Base-by-base conservation (phyloP, 2,888 invertebrate genomes). In the Morpho helenor region DNA sequence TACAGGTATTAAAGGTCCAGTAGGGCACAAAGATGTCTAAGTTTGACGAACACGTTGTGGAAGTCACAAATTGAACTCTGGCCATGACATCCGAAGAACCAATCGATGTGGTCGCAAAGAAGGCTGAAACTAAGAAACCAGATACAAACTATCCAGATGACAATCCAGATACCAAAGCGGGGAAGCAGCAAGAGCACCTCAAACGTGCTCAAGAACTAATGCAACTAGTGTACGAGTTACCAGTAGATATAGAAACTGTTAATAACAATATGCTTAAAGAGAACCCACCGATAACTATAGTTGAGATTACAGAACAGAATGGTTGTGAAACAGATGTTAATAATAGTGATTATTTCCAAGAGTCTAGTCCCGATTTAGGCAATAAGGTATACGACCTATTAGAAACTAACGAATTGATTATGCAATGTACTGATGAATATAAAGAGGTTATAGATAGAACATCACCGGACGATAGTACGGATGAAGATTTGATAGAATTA, bases 11-110 rank as follows among this genome's bases (percentile, higher is more conserved):
- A 22, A 8, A n/a, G 2, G 10, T 8, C 10, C 7, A 42, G 16
- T 5, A 31, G 5, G 5, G 5, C 4, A 31, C 5, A 31, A 49
- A 60, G 54, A 61, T 51, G 55, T 43, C 46, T n/a, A 8, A 49
- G 42, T 45, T 45, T 39, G 51, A 41, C 22, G 39, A 47, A 46
- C 10, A 47, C 8, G 51, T 43, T 9, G 41, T 49, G 45, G 51
- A 8, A 55, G 44, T 9, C 9, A 44, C 40, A 40, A 23, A 57
- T 23, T 50, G 23, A 52, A 77, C 71, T 75, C 66, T 67, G 73
- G 80, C 82, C 76, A 90, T 90, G 89, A 90, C 89, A 71, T 90
- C 89, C 70, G 89, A 89, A 69, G 84, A 88, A 63, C 80, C 86
- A 0, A 82, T 87, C 66, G 82, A 90, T 81, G 85, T 80, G 58